Evolutionary conservation across 2,888 invertebrate genomes (phyloP).

Genomic region (Hemaris fuciformis): DNA sequence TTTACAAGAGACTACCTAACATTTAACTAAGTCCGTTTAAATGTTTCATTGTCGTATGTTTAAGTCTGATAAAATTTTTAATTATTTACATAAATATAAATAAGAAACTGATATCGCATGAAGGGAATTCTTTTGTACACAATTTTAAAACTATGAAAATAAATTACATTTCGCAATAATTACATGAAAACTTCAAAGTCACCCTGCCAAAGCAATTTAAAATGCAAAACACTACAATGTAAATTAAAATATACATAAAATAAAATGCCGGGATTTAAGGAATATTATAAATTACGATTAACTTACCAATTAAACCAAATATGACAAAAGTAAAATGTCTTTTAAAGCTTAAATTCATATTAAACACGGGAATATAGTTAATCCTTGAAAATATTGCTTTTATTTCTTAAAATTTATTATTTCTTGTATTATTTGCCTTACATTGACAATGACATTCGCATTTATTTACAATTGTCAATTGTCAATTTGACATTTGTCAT

Average conservation of each 20-base stretch:
- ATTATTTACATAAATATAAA: too few species aligned
- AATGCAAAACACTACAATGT: background rate
- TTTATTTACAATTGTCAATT: too few species aligned
- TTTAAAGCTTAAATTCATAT: slow-evolving; percentile 17
- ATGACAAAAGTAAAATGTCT: slow-evolving; percentile 13
- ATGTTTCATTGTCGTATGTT: too few species aligned
- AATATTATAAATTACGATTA: slow-evolving; percentile 1
- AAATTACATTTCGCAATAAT: background rate
- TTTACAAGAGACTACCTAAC: too few species aligned
- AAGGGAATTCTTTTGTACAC: background rate
- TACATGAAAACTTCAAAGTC: background rate
- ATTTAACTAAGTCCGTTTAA: too few species aligned
- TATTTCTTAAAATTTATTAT: background rate
- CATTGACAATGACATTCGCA: background rate
- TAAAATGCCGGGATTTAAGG: background rate
- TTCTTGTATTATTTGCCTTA: background rate
- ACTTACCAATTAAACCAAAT: slow-evolving; percentile 21
- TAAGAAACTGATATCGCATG: too few species aligned
- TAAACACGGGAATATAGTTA: background rate
- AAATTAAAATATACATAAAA: background rate
- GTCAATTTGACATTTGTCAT: too few species aligned
- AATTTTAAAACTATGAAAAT: background rate
- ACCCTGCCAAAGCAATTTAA: background rate
- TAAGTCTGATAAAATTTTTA: too few species aligned
- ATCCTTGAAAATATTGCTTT: background rate